These are phyloP conservation scores for Hylomyscus alleni DNA, from an alignment of 2,797 vertebrate genomes.

Conservation along the genomic window DNA sequence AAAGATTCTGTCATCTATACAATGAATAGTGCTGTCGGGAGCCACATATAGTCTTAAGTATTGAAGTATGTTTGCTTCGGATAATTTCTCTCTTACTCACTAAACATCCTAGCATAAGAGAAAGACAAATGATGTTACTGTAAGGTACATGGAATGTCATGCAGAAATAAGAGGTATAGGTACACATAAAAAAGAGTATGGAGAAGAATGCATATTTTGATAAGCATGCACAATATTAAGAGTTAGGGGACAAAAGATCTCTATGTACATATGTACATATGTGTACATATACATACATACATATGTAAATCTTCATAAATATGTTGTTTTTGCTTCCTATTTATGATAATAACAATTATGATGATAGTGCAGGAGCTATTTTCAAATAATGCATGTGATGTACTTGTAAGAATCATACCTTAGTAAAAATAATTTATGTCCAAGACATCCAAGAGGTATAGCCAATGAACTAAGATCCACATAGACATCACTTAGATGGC, in stretches of 20 bases:
- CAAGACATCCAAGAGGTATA: background rate
- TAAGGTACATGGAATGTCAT: background rate
- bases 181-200: background rate
- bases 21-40: background rate
- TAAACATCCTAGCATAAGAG: background rate
- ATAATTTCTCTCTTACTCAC: background rate
- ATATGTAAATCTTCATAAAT: background rate
- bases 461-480: background rate
- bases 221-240: background rate
- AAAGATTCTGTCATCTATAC: background rate
- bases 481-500: background rate
- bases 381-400: background rate
- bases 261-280: background rate
- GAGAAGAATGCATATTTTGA: background rate
- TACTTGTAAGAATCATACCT: background rate
- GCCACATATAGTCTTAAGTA: background rate
- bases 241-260: background rate
- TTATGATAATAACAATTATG: background rate
- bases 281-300: fast-evolving
- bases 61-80: background rate
- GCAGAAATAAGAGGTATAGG: background rate
- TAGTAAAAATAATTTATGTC: background rate
- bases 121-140: background rate
- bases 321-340: background rate
- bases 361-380: fast-evolving